phyloP scores from a whole-genome alignment of 2,888 invertebrate genomes.

The Agrenia bidenticulata region DNA sequence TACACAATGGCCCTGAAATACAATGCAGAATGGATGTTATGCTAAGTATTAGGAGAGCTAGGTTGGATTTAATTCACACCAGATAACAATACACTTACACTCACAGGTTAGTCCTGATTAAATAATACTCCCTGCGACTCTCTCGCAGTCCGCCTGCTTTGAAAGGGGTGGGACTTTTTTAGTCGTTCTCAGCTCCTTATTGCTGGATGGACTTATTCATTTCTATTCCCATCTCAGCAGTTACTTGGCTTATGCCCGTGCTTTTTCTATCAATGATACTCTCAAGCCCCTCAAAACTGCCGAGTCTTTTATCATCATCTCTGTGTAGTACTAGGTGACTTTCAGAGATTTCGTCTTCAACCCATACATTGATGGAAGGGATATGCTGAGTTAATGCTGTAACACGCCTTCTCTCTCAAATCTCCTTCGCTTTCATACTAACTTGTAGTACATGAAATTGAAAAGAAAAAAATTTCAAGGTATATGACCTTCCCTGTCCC shows the following conservation, averaged over 20 bases:
- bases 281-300: not conserved
- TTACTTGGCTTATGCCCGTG: not conserved
- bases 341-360: no score
- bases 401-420: no score
- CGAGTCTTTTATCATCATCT: no score
- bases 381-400: no score
- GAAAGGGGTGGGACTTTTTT: constrained; percentile 8
- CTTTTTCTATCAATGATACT: not conserved
- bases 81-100: not conserved
- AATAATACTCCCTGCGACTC: no score
- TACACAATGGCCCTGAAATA: constrained; percentile 6
- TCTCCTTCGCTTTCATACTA: no score
- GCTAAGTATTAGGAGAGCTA: no score
- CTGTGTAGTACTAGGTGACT: no score
- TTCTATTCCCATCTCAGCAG: not conserved
- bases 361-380: no score
- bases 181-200: not conserved
- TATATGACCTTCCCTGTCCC: constrained; percentile 46
- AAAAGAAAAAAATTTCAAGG: constrained; percentile 21
- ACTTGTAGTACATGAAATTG: not conserved
- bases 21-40: not conserved
- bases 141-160: not conserved
- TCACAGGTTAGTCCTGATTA: no score
- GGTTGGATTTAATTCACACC: constrained; percentile 8
- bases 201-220: constrained; percentile 5